A percentile compares a stretch with the other conserved stretches of the same genome.
These are phyloP conservation scores for Acrobasis repandana DNA, from an alignment of 2,888 invertebrate species.

Conservation along the genomic window DNA sequence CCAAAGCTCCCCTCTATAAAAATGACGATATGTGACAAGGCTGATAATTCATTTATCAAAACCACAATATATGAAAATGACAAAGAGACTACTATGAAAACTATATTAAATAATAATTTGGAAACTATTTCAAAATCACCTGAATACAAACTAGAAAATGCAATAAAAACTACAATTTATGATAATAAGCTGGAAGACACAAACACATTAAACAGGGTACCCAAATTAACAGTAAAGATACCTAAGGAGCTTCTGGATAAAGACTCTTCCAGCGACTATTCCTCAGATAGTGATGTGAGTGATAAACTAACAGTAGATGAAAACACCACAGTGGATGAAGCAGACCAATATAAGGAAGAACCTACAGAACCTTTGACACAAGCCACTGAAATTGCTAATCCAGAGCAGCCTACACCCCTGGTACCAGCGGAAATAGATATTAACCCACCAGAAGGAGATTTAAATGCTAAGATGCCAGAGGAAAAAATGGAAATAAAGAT, in stretches of 20 bases:
- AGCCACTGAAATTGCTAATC: neutral
- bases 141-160: constrained; percentile 64
- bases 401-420: neutral
- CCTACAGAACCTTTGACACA: constrained; percentile 22
- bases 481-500: constrained; percentile 43
- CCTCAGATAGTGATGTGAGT: constrained; percentile 84
- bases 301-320: constrained; percentile 84
- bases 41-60: constrained; percentile 76
- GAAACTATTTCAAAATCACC: constrained; percentile 50
- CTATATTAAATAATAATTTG: constrained; percentile 68
- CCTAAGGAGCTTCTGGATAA: constrained; percentile 83
- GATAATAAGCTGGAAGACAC: constrained; percentile 72
- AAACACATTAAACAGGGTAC: constrained; percentile 82
- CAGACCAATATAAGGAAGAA: constrained; percentile 34
- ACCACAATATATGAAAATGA: constrained; percentile 71
- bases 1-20: constrained; percentile 69
- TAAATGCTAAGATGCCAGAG: constrained; percentile 35
- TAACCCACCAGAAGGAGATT: neutral
- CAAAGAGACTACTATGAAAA: constrained; percentile 65
- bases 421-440: neutral
- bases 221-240: constrained; percentile 87
- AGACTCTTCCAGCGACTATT: constrained; percentile 78
- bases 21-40: constrained; percentile 79
- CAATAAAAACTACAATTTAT: constrained; percentile 74
- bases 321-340: constrained; percentile 51